phyloP scores from a whole-genome alignment of 1,140 invertebrate species.

The Whitmania pigra region DNA sequence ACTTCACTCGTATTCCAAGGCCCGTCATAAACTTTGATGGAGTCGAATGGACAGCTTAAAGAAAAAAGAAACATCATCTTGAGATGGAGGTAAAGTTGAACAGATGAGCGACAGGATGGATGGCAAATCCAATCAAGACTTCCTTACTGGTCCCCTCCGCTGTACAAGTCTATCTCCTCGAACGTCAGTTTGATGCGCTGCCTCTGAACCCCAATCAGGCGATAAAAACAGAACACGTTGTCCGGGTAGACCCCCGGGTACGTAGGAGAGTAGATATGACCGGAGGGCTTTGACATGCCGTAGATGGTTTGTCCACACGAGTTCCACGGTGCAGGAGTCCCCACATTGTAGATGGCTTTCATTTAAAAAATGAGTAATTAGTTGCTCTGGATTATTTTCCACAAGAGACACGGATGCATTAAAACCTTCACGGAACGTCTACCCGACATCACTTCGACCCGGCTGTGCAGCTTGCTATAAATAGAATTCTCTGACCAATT shows the following conservation, averaged over 20 bases:
- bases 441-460: too few species aligned
- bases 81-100: neutral
- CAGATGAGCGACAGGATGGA: neutral
- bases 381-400: neutral
- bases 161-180: slow-evolving; percentile 95
- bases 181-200: slow-evolving; percentile 91
- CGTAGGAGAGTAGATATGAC: slow-evolving; percentile 82
- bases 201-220: slow-evolving; percentile 73
- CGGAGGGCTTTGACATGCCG: slow-evolving; percentile 48
- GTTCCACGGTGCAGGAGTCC: slow-evolving; percentile 55
- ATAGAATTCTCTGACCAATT: too few species aligned
- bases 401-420: neutral
- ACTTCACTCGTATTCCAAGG: slow-evolving; percentile 59
- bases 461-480: too few species aligned
- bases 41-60: slow-evolving; percentile 90
- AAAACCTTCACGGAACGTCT: neutral
- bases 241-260: slow-evolving; percentile 98
- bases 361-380: neutral
- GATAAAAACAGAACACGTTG: slow-evolving; percentile 78
- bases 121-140: neutral
- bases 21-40: slow-evolving; percentile 90
- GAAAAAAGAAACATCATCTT: neutral
- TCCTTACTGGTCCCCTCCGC: slow-evolving; percentile 88
- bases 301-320: slow-evolving; percentile 42
- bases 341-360: slow-evolving; percentile 65